These are phyloP conservation scores for Gyrodactylus salaris DNA, from an alignment of 1,140 invertebrate genomes.

Conservation along the genomic window DNA sequence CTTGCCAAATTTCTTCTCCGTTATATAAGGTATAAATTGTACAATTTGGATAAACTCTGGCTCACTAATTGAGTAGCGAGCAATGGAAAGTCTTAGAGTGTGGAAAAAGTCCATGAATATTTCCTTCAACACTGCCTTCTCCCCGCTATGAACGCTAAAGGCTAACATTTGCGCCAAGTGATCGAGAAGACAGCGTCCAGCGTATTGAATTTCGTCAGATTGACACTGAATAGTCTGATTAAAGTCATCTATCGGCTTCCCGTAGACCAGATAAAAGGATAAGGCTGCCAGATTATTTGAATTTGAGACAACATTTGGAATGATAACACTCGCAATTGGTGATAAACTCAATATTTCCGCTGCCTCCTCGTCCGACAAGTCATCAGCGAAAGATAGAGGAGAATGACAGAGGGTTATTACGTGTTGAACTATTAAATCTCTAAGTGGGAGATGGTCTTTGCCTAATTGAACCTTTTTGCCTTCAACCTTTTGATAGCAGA, in stretches of 20 bases:
- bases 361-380: too few species aligned
- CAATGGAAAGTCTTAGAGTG: background rate
- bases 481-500: background rate
- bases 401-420: too few species aligned
- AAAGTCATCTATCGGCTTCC: background rate
- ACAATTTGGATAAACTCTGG: background rate
- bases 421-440: too few species aligned
- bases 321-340: background rate
- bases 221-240: background rate
- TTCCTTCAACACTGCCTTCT: background rate
- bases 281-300: background rate
- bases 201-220: background rate
- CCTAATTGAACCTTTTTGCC: too few species aligned
- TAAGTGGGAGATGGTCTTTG: too few species aligned
- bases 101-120: background rate
- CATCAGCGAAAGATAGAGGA: too few species aligned
- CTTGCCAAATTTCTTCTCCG: background rate
- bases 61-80: background rate
- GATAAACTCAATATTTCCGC: too few species aligned
- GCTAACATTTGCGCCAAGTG: background rate
- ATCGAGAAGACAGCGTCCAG: background rate
- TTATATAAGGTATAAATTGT: background rate
- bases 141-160: background rate
- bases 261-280: background rate
- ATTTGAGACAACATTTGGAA: background rate